Evolutionary conservation across 2,113 vertebrate genomes (phyloP), one percentile per base, ranked within the genome.

Genomic region (Microcebus lehilahytsara): DNA sequence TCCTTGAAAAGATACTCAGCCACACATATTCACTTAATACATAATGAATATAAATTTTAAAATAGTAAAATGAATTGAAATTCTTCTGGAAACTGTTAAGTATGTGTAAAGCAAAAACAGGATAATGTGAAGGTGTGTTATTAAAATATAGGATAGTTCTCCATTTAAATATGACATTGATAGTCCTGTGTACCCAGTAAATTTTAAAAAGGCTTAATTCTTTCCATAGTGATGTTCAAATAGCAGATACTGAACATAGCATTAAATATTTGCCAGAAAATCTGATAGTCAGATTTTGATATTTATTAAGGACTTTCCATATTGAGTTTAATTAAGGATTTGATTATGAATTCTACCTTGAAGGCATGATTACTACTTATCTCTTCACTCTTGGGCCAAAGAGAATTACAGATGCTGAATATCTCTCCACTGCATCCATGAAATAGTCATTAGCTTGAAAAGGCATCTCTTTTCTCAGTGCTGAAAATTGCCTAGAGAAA

Each of bases 341-440:
- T 98, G 97, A 98, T 98, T 98, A 97, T 97, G 96, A 97, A 98
- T 98, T 97, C 97, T 97, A 98, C 98, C 97, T 98, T 96, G 96
- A 96, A 98, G 97, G 96, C 95, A 96, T 98, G 98, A 97, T 98
- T 98, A 97, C 97, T 97, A 98, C 97, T 98, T 97, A 97, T 98
- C 95, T 97, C 96, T 97, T 98, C 97, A 97, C 94, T 98, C 97
- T 97, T 97, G 79, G 96, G 89, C 97, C 97, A 98, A 97, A 97
- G 96, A 96, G 97, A 97, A 96, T 98, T 98, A 97, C 81, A 97
- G 93, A 96, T 96, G 96, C 96, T 96, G 96, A 96, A 90, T 94
- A 71, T 97, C 96, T 93, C 89, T 96, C 97, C 81, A 92, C 94
- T 75, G 93, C 42, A 89, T 94, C 93, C 96, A 96, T 97, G 96